Evolutionary conservation across 2,888 invertebrate genomes (phyloP).

Genomic region (Chloroclystis v-ata): DNA sequence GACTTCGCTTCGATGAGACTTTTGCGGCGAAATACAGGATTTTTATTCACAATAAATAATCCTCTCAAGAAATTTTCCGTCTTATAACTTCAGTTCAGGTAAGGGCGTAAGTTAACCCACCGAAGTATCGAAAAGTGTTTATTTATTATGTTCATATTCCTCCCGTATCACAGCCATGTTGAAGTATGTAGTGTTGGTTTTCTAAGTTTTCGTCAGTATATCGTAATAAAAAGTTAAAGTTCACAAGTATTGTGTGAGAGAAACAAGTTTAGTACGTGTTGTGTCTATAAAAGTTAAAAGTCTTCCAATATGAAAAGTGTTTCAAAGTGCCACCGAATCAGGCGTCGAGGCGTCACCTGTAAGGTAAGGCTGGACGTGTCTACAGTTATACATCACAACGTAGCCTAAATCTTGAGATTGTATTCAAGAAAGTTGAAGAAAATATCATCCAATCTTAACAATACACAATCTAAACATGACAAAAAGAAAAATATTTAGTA

Average conservation of each 20-base stretch:
- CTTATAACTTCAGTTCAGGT: slow-evolving; percentile 74
- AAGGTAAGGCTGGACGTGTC: slow-evolving; percentile 79
- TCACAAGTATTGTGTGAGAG: slow-evolving; percentile 76
- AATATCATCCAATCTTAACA: no score
- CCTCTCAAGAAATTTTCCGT: slow-evolving; percentile 70
- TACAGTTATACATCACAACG: slow-evolving; percentile 72
- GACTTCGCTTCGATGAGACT: slow-evolving; percentile 60
- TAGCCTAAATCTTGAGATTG: slow-evolving; percentile 43
- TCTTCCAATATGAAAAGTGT: slow-evolving; percentile 76
- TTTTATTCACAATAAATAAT: slow-evolving; percentile 52
- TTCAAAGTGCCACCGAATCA: slow-evolving; percentile 75
- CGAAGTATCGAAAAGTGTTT: slow-evolving; percentile 74
- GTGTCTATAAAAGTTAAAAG: slow-evolving; percentile 72
- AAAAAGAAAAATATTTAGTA: no score
- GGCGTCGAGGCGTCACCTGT: slow-evolving; percentile 72
- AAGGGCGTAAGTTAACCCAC: slow-evolving; percentile 76
- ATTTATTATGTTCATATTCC: slow-evolving; percentile 76
- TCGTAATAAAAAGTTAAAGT: slow-evolving; percentile 68
- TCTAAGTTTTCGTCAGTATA: slow-evolving; percentile 73
- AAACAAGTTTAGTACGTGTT: slow-evolving; percentile 76
- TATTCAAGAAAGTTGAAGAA: background rate
- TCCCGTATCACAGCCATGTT: slow-evolving; percentile 77
- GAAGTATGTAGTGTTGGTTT: slow-evolving; percentile 74
- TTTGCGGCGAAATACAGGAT: slow-evolving; percentile 67
- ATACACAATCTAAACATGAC: no score